Evolutionary conservation across 2,113 vertebrate genomes (phyloP), one percentile per base, ranked within the genome.

Genomic region (Corythoichthys intestinalis): DNA sequence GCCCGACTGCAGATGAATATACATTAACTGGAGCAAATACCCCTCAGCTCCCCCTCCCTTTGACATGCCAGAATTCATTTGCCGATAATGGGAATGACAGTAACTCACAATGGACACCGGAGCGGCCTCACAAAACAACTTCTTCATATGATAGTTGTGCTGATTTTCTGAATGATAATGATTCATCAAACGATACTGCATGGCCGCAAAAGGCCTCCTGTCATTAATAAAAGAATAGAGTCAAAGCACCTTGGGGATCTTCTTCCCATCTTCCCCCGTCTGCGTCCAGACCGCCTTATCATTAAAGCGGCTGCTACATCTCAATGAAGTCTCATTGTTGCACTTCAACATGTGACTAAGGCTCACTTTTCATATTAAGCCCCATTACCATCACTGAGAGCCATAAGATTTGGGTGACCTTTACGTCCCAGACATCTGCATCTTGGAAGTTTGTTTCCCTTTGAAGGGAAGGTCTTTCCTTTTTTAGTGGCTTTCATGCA

Each of bases 161-260:
- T 84, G 70, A 85, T 89, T 87, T 74, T 85, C 85, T 72, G 81
- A 71, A 62, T 66, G 83, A 89, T 91, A 90, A 88, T 83, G 87
- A 89, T 81, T 89, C 86, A 88, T 90, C 86, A 88, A 87, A 90
- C 83, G 81, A 64, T 73, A 74, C 72, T 15, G 70, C 71, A 20
- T 75, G 84, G 82, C 87, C 81, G 80, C 81, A 85, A 91, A 88
- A 88, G 83, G 83, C 81, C 88, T 81, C 41, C 41, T 83, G 89
- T 90, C 89, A 90, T 93, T 91, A 92, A 91, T 91, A 91, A 92
- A 91, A 91, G 87, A 91, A 91, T 79, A 91, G 80, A 87, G 85
- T 78, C 85, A 78, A 85, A 82, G 75, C 83, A 86, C 87, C 83
- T 90, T 87, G 75, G 87, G 88, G 85, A 90, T 74, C 71, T 58